Conservation (phyloP, 2,888 invertebrate genomes). For the Folsomia manolachei region DNA sequence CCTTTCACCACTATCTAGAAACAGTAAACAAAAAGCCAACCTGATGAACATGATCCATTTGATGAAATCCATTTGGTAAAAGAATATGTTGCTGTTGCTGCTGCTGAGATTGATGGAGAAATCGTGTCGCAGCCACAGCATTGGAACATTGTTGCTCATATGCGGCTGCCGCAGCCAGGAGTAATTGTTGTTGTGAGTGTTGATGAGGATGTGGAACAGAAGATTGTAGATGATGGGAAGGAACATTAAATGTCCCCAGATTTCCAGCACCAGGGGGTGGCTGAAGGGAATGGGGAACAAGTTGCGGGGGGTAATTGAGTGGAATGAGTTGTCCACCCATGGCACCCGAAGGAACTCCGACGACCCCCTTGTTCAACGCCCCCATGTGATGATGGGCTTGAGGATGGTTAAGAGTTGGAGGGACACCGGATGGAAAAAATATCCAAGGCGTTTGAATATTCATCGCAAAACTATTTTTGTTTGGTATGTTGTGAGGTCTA, state of each 20-base stretch:
- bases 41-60: slow-evolving; percentile 21
- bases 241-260: not conserved
- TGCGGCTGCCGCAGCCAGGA: slow-evolving; percentile 29
- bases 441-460: slow-evolving; percentile 50
- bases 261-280: not conserved
- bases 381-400: slow-evolving; percentile 14
- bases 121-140: not conserved
- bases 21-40: too few species aligned
- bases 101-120: slow-evolving; percentile 1
- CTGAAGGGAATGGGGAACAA: not conserved
- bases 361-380: not conserved
- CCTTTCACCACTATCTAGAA: too few species aligned
- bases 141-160: slow-evolving; percentile 3
- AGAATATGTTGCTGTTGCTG: slow-evolving; percentile 10
- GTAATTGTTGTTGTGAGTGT: slow-evolving; percentile 24
- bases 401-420: slow-evolving; percentile 30
- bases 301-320: not conserved
- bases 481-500: not conserved
- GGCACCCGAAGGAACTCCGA: not conserved
- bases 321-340: not conserved
- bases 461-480: slow-evolving; percentile 19
- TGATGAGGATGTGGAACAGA: slow-evolving; percentile 7
- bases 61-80: slow-evolving; percentile 26
- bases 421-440: slow-evolving; percentile 40
- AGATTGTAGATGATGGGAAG: not conserved